Evolutionary conservation across 92 coral and sea anemone genomes (phyloP), one percentile per base, ranked within the genome.

Genomic region (Paramuricea clavata): DNA sequence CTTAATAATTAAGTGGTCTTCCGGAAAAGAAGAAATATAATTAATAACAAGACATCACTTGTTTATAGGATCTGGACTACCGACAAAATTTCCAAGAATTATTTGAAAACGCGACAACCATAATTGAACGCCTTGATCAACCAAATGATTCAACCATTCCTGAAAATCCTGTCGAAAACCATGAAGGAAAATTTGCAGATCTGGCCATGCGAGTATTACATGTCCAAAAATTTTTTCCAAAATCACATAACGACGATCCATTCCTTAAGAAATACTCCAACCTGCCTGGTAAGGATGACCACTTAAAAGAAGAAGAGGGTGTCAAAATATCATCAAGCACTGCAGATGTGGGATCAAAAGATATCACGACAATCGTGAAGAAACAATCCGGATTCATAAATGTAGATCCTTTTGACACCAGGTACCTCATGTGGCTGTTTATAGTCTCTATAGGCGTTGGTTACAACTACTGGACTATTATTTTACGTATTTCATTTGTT

Each of bases 381-480:
- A 54, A 54, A 23, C 23, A 62, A 62, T 62, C 70, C 25, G 70
- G 36, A 62, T 62, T 62, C 36, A 62, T 62, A 28, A 92, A 90
- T 11, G 77, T 93, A 25, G 98, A 96, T 36, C 99, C 99, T 2
- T 94, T 92, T 39, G 98, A 97, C 0, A 78, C 69, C 23, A 74
- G 76, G 72, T 94, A 96, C 72, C 92, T 96, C 87, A 61, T 87
- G 39, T 96, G 99, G 99, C 78, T 95, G 69, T 68, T 91, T 22
- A 80, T 88, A 11, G 97, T 94, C 3, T 93, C 93, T 27, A 82
- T 96, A 2, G 98, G 94, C 1, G 94, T 96, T 21, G 62, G 92
- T 69, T 96, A 96, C 94, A 94, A 91, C 85, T 96, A 88, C 69
- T 96, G 95, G 95, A 88, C 87, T 0, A 69, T 94, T 2, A 91